Evolutionary conservation across 2,113 vertebrate species (phyloP).

Genomic region (Crotalus horridus): DNA sequence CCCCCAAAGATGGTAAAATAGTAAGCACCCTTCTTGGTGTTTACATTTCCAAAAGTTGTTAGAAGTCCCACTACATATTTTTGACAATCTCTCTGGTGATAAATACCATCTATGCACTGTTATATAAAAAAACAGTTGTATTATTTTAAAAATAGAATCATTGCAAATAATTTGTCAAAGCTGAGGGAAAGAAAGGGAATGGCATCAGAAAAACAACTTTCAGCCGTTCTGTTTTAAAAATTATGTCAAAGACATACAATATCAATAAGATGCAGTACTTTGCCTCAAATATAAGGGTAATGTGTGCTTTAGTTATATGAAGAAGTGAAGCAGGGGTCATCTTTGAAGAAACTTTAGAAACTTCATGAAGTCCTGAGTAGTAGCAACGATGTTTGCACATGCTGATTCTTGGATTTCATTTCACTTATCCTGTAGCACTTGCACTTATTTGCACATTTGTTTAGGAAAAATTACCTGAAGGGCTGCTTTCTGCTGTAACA

Average conservation of each 20-base stretch:
- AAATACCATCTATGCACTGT: too few relatives aligned
- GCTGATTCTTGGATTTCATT: background rate
- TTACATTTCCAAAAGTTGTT: too few relatives aligned
- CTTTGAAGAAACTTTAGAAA: background rate
- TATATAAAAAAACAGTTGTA: too few relatives aligned
- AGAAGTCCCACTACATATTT: too few relatives aligned
- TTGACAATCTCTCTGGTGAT: too few relatives aligned
- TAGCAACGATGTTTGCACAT: background rate
- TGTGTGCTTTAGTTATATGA: background rate
- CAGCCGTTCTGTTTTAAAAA: conserved; percentile 37
- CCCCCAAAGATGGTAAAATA: too few relatives aligned
- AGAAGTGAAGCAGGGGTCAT: background rate
- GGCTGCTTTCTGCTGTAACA: background rate
- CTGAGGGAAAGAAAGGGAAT: conserved; percentile 39
- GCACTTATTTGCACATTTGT: background rate
- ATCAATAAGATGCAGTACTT: conserved; percentile 36
- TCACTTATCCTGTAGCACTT: background rate
- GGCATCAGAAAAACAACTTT: conserved; percentile 41
- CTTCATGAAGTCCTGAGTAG: background rate
- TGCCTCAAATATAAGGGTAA: background rate
- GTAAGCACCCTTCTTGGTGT: too few relatives aligned
- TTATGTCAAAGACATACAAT: conserved; percentile 14
- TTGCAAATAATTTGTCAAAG: conserved; percentile 50
- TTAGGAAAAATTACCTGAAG: background rate
- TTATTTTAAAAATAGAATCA: conserved; percentile 41